Percentiles rank a stretch among this genome's conserved stretches.
Evolutionary conservation across 2,113 vertebrate genomes (phyloP).

Genomic region (Hippocampus comes): DNA sequence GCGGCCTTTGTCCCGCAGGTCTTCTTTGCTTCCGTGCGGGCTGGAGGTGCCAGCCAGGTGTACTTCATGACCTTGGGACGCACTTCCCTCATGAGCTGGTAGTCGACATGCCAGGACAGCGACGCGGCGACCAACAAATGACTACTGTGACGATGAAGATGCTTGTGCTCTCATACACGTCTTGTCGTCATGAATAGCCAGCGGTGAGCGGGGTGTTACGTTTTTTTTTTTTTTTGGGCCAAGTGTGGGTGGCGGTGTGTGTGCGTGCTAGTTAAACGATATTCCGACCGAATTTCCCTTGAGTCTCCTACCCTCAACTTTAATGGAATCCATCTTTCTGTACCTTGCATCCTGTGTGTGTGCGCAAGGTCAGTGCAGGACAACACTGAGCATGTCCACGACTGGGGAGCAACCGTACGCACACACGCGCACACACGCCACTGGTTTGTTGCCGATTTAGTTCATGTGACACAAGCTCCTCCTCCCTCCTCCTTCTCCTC

Average conservation of each 20-base stretch:
- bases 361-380: conserved; percentile 12
- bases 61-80: conserved; percentile 76
- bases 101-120: conserved; percentile 20
- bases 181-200: conserved; percentile 16
- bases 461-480: conserved; percentile 37
- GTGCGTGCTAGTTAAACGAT: conserved; percentile 17
- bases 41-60: conserved; percentile 70
- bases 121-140: conserved; percentile 33
- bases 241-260: not conserved
- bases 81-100: conserved; percentile 74
- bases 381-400: conserved; percentile 36
- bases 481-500: conserved; percentile 12
- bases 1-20: conserved; percentile 42
- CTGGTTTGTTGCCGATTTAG: conserved; percentile 39
- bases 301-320: conserved; percentile 9
- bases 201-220: not conserved
- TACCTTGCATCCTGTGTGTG: conserved; percentile 41
- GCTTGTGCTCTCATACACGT: conserved; percentile 21
- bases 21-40: conserved; percentile 73
- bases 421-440: not conserved
- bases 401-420: conserved; percentile 3
- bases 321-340: conserved; percentile 34
- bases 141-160: conserved; percentile 36
- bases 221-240: not conserved
- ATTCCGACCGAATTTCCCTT: conserved; percentile 14